Evolutionary conservation across 2,888 invertebrate genomes (phyloP).

Genomic region (Agrotis ipsilon): DNA sequence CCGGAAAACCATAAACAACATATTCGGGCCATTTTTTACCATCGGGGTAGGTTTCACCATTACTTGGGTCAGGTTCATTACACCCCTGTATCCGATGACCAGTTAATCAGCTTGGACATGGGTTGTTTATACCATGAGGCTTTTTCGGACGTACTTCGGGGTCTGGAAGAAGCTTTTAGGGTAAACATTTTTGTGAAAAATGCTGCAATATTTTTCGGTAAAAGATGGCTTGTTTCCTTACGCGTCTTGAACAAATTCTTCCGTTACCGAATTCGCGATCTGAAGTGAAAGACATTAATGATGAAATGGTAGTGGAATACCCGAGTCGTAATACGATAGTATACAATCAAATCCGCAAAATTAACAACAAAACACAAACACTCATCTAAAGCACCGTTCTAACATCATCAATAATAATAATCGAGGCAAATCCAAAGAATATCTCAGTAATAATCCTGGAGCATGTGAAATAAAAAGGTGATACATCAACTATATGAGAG

Average conservation of each 20-base stretch:
- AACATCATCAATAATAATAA: conserved; percentile 52
- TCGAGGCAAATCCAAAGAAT: conserved; percentile 47
- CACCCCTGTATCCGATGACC: conserved; percentile 61
- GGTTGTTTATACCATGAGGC: conserved; percentile 52
- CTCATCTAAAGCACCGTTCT: conserved; percentile 20
- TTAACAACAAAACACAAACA: conserved; percentile 29
- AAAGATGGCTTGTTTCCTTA: not conserved
- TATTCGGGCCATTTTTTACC: conserved; percentile 60
- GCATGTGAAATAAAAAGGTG: conserved; percentile 60
- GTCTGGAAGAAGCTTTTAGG: conserved; percentile 14
- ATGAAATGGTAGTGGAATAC: conserved; percentile 2
- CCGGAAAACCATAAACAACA: conserved; percentile 63
- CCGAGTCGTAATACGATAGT: not conserved
- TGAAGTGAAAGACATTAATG: not conserved
- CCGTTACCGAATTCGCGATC: not conserved
- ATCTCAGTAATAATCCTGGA: conserved; percentile 51
- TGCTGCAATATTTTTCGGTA: not conserved
- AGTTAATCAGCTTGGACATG: conserved; percentile 59
- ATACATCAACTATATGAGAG: conserved; percentile 64
- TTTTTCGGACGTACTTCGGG: conserved; percentile 34
- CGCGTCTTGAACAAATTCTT: not conserved
- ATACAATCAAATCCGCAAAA: conserved; percentile 9
- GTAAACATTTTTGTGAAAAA: conserved; percentile 17
- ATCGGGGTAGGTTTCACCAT: conserved; percentile 50
- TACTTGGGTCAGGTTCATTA: conserved; percentile 60